These are phyloP conservation scores for Pycnomerus fuliginosus DNA, from an alignment of 2,888 invertebrate genomes.

Conservation along the genomic window DNA sequence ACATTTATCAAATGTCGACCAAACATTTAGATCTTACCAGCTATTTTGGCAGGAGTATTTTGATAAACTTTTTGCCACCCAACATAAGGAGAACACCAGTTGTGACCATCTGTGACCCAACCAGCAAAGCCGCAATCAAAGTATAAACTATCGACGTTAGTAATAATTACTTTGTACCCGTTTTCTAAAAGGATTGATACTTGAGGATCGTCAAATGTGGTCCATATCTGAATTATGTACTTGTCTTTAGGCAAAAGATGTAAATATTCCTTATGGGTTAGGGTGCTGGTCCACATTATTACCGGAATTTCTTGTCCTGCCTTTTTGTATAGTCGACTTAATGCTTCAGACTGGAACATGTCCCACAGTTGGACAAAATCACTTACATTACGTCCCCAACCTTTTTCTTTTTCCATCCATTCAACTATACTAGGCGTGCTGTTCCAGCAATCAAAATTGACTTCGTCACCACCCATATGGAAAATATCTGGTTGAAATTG, in stretches of 20 bases:
- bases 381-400: slow-evolving; percentile 56
- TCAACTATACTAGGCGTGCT: slow-evolving; percentile 64
- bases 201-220: slow-evolving; percentile 64
- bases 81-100: slow-evolving; percentile 90
- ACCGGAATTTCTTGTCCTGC: slow-evolving; percentile 60
- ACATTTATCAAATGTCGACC: too few relatives aligned
- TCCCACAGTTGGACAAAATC: slow-evolving; percentile 73
- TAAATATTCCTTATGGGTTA: slow-evolving; percentile 68
- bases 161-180: slow-evolving; percentile 75
- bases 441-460: slow-evolving; percentile 72
- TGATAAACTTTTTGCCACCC: slow-evolving; percentile 87
- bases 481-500: slow-evolving; percentile 74
- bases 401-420: slow-evolving; percentile 64
- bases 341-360: slow-evolving; percentile 70
- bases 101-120: slow-evolving; percentile 79
- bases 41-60: slow-evolving; percentile 67
- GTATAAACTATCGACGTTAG: slow-evolving; percentile 84
- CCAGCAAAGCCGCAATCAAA: slow-evolving; percentile 83
- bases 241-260: slow-evolving; percentile 70
- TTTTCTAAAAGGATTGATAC: slow-evolving; percentile 67
- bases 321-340: slow-evolving; percentile 58
- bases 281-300: slow-evolving; percentile 79
- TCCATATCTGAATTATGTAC: slow-evolving; percentile 86
- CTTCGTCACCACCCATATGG: slow-evolving; percentile 90
- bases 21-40: slow-evolving; percentile 47